Percentiles rank a stretch among this genome's conserved stretches.
These are phyloP conservation scores for Cirrhinus mrigala DNA, from an alignment of 2,797 vertebrate genomes.

Conservation along the genomic window DNA sequence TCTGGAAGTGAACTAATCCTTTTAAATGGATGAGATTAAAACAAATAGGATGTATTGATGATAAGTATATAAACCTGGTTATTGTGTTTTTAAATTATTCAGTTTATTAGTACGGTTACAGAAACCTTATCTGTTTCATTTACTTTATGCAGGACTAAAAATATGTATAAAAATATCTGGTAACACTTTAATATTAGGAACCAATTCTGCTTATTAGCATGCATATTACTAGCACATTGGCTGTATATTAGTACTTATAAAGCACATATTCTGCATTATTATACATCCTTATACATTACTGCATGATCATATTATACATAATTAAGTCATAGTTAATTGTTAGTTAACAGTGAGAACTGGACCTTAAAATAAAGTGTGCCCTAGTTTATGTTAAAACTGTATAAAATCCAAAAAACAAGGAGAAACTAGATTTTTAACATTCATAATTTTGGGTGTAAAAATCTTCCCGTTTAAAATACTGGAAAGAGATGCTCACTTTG, in stretches of 20 bases:
- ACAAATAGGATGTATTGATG: not conserved
- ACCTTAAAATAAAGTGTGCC: not conserved
- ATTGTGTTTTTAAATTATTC: too few relatives aligned
- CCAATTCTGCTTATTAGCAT: not conserved
- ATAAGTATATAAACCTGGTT: too few relatives aligned
- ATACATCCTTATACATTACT: not conserved
- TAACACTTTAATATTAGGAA: too few relatives aligned
- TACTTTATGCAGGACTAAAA: too few relatives aligned
- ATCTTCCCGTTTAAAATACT: not conserved
- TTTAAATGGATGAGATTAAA: not conserved
- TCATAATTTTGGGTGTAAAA: not conserved
- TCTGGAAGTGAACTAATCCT: too few relatives aligned
- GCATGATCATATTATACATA: not conserved
- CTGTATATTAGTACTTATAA: not conserved
- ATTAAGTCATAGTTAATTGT: not conserved
- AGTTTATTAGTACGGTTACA: too few relatives aligned
- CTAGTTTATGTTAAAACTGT: not conserved
- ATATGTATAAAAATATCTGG: too few relatives aligned
- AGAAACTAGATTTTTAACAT: constrained; percentile 32
- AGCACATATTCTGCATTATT: not conserved
- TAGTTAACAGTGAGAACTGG: not conserved
- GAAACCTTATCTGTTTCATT: too few relatives aligned
- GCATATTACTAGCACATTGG: not conserved
- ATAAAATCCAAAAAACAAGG: not conserved
- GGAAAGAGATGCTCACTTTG: constrained; percentile 81